Evolutionary conservation across 2,888 invertebrate genomes (phyloP), one percentile per base, ranked within the genome.

Genomic region (Leptinotarsa rubiginosa): DNA sequence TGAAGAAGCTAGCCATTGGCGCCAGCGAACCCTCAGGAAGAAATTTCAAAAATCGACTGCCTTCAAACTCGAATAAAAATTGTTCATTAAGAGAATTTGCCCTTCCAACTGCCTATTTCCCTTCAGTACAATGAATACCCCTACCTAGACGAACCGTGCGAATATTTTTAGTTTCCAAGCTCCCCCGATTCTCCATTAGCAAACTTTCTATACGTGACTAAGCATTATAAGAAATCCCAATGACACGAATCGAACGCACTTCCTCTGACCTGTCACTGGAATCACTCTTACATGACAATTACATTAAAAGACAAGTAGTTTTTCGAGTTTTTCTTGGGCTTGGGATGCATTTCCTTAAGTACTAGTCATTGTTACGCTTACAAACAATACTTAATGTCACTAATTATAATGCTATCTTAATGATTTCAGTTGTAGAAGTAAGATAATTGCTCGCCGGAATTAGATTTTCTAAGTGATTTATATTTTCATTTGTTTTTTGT

Each of bases 251-350:
- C 76, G 69, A 59, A 73, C 68, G 67, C 75, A 78, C 78, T 81
- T 81, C 81, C 82, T 80, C 77, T 75, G 76, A 79, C 73, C 70
- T 75, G 72, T 56, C 75, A 62, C 47, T 76, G 72, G 74, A 79
- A 78, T 78, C 76, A 76, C 77, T 77, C 75, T 73, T 78, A 85
- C 85, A 85, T 74, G 83, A 85, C 84, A 84, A 83, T 84, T 83
- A 84, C 85, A 85, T 85, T 85, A 85, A 82, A 81, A 81, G 79
- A 78, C 84, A 82, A 85, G 84, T 85, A 84, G 77, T 78, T 84
- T 85, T 83, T 83, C 82, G 81, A 82, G 83, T 85, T 83, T 82
- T 84, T 82, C 81, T 79, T 79, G 78, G 76, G 72, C 56, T 47
- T 66, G 67, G 78, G 75, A 79, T 79, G 76, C 83, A 82, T 80